Base-by-base conservation (phyloP, 2,113 vertebrate species). In the Electrona antarctica region DNA sequence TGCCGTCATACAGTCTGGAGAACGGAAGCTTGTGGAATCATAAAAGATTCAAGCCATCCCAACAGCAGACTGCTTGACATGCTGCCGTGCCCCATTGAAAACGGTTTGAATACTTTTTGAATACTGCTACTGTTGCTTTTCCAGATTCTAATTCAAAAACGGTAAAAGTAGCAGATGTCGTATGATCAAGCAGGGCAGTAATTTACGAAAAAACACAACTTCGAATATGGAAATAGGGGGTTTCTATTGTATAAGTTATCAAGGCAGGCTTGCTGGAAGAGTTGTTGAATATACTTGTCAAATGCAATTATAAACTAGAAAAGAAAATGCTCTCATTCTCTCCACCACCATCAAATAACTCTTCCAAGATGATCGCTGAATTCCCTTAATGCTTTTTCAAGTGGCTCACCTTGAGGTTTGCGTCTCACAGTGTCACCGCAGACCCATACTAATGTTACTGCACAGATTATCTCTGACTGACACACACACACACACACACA, bases 341-440 rank as follows among this genome's bases (percentile, higher is more conserved):
- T 8, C 7, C n/a, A 33, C 21, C 29, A 55, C 29, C 47, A 65
- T 29, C 15, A 55, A 60, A 50, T 55, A 59, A 45, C 45, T 62
- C 33, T 29, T 64, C 56, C 41, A 72, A 73, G 46, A 55, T 29
- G 49, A 15, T 48, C 3, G 48, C 7, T 49, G 51, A 61, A 49
- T 52, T 21, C 55, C 60, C 64, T 58, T 60, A 67, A 63, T 60
- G 59, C 49, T 61, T 69, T 60, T 74, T 33, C 33, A 79, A 56
- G 50, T 14, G 66, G 14, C 59, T 75, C 51, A 52, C 51, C 61
- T 56, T 52, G 55, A 15, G 56, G 47, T 7, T 49, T 5, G 15
- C 21, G 10, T 2, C 33, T 41, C 33, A 41, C 3, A 41, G 33
- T 51, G 64, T 3, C 29, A 33, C 14, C 49, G 33, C 28, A 15